Evolutionary conservation across 2,888 invertebrate genomes (phyloP).

Genomic region (Sinotaia quadrata): DNA sequence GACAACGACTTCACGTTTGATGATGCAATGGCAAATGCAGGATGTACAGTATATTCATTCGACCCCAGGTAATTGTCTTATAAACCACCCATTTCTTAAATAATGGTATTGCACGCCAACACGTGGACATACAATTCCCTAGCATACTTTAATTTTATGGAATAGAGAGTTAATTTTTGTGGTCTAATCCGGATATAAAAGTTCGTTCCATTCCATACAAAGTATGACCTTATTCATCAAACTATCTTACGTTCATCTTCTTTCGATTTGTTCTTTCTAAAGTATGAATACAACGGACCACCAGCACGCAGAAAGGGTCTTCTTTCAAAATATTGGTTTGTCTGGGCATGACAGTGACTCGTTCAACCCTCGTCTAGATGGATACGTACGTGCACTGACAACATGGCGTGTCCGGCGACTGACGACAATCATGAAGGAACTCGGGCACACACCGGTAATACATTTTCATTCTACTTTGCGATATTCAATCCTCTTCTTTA

Average conservation of each 20-base stretch:
- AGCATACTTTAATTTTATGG: not conserved
- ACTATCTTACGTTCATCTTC: not conserved
- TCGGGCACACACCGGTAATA: constrained; percentile 19
- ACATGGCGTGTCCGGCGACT: constrained; percentile 24
- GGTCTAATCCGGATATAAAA: no score
- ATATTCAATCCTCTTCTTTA: no score
- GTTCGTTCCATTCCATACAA: not conserved
- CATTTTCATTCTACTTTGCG: no score
- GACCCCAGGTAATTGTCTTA: constrained; percentile 28
- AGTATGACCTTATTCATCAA: not conserved
- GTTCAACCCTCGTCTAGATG: constrained; percentile 23
- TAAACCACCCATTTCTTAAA: not conserved
- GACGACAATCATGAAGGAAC: constrained; percentile 26
- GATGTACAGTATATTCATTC: constrained; percentile 32
- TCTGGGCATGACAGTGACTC: constrained; percentile 12
- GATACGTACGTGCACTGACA: constrained; percentile 3
- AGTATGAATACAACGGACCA: constrained; percentile 27
- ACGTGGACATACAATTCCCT: no score
- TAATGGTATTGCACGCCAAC: no score
- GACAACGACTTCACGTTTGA: constrained; percentile 31
- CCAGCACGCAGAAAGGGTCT: constrained; percentile 11
- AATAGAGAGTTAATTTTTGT: not conserved
- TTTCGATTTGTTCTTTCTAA: not conserved
- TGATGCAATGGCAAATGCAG: constrained; percentile 26
- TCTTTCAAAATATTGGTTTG: constrained; percentile 22